phyloP scores from a whole-genome alignment of 2,113 vertebrate species.

The Osmerus eperlanus region DNA sequence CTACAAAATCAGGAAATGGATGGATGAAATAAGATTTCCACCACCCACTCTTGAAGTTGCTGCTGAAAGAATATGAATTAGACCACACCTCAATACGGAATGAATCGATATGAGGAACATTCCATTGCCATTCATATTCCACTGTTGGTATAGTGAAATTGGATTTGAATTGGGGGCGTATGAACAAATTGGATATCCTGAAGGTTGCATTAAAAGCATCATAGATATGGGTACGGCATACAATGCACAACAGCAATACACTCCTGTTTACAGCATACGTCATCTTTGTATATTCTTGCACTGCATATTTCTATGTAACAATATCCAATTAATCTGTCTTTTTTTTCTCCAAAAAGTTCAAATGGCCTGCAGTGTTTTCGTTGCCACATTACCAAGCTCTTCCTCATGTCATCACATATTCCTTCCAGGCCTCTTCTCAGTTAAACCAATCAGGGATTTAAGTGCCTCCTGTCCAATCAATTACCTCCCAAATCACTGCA shows the following conservation, averaged over 20 bases:
- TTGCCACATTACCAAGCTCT: constrained; percentile 35
- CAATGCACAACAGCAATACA: no score
- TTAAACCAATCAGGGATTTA: constrained; percentile 79
- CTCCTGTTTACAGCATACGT: no score
- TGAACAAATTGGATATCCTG: constrained; percentile 54
- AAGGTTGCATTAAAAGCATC: constrained; percentile 33
- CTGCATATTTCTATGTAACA: no score
- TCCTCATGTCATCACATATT: constrained; percentile 45
- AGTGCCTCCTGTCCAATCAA: constrained; percentile 74
- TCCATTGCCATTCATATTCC: constrained; percentile 59
- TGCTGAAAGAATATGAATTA: constrained; percentile 50
- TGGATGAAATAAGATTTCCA: constrained; percentile 43
- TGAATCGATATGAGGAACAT: constrained; percentile 58
- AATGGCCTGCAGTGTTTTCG: background rate
- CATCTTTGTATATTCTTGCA: no score
- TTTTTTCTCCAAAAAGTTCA: no score
- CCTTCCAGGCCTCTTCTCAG: constrained; percentile 47
- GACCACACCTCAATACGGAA: constrained; percentile 52
- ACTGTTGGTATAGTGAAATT: constrained; percentile 59
- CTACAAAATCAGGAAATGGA: constrained; percentile 47
- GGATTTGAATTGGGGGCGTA: constrained; percentile 49
- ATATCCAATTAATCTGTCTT: no score
- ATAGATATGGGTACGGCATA: constrained; percentile 7
- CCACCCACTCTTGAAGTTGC: constrained; percentile 18
- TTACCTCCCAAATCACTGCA: constrained; percentile 73